Evolutionary conservation across 2,113 vertebrate genomes (phyloP), one percentile per base, ranked within the genome.

Genomic region (Calyptomena viridis): DNA sequence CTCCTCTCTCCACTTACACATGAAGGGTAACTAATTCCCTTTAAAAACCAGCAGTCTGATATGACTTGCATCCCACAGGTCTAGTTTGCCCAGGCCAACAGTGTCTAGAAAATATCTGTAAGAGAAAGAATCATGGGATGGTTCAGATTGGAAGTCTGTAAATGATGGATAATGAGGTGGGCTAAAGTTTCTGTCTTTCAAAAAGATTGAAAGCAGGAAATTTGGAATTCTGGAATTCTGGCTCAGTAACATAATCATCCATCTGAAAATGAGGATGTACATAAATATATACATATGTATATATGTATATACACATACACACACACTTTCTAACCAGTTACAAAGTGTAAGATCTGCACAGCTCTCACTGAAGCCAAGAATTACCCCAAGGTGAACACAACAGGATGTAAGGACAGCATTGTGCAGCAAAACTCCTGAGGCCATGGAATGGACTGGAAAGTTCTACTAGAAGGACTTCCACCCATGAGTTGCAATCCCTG

Each of bases 251-350:
- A 20, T 5, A 64, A 69, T 9, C 77, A 55, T 4, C n/a, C 56
- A 25, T 0, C 37, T 35, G 72, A 74, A 66, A 80, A 91, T 22
- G 35, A 46, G 59, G 27, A 76, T 81, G 50, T 12, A 42, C 23
- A 16, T 22, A 33, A 4, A 9, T 15, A 11, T 6, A 1, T 3
- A 5, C n/a, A n/a, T n/a, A n/a, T n/a, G n/a, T 0, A 31, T 5
- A 9, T 17, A 11, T 7, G 1, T 3, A 4, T 0, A 31, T 5
- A 30, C 8, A 63, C 27, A 40, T 12, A 28, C 7, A 82, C 9
- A 75, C 9, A 55, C 3, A 2, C 3, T 5, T 58, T 56, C 58
- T 16, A 67, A 37, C 15, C n/a, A 30, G 9, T 50, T 71, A 35
- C 8, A 18, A 44, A 35, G 21, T 3, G 5, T 35, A 39, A n/a